Percentiles rank a stretch among this genome's conserved stretches.
Conservation (phyloP, 2,888 invertebrate genomes). For the Pherbina coryleti region DNA sequence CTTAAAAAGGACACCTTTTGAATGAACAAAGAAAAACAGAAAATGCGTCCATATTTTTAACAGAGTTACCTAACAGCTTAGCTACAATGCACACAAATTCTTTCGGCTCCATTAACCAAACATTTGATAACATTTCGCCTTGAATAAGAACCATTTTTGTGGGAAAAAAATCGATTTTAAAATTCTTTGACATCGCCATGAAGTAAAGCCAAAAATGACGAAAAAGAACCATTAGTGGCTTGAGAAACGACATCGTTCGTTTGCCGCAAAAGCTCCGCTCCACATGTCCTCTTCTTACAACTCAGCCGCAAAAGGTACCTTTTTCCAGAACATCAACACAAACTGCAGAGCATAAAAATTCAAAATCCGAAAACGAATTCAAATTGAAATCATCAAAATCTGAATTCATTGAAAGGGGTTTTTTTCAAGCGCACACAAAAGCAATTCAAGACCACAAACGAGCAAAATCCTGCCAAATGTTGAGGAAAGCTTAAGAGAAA, state of each 20-base stretch:
- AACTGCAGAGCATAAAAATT: constrained; percentile 65
- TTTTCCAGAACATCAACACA: constrained; percentile 66
- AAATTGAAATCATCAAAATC: constrained; percentile 25
- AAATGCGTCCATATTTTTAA: too few species aligned
- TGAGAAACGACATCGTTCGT: constrained; percentile 11
- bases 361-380: constrained; percentile 53
- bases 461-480: not conserved
- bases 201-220: constrained; percentile 48
- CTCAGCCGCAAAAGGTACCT: constrained; percentile 45
- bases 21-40: too few species aligned
- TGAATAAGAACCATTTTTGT: not conserved
- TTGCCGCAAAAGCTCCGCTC: not conserved
- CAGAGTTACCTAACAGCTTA: too few species aligned
- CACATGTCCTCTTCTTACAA: not conserved
- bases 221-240: constrained; percentile 62
- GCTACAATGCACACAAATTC: not conserved
- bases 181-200: not conserved
- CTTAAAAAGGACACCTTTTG: not conserved
- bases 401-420: constrained; percentile 7
- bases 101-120: constrained; percentile 12
- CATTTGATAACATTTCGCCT: constrained; percentile 53
- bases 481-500: not conserved
- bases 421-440: not conserved
- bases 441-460: not conserved
- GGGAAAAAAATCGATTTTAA: not conserved